phyloP scores from a whole-genome alignment of 1,140 invertebrate species.

The Elysia chlorotica region DNA sequence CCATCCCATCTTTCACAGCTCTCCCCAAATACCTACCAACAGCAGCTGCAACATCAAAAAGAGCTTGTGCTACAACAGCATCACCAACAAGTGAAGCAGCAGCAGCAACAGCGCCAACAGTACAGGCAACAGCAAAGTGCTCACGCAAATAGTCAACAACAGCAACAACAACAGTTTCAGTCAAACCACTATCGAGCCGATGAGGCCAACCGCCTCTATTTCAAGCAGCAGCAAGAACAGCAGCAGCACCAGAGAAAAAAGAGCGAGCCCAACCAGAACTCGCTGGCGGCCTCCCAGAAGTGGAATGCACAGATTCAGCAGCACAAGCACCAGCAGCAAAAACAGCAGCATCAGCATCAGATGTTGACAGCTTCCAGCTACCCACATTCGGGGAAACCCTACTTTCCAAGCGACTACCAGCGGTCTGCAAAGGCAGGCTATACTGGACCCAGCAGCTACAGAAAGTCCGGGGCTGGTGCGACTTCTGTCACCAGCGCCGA shows the following conservation, averaged over 20 bases:
- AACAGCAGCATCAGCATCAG: too few relatives aligned
- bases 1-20: not conserved
- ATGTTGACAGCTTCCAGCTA: too few relatives aligned
- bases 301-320: constrained; percentile 4
- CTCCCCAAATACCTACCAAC: not conserved
- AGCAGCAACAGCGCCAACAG: constrained; percentile 5
- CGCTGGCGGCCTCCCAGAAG: not conserved
- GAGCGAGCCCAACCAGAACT: not conserved
- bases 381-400: too few relatives aligned
- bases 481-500: not conserved
- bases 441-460: too few relatives aligned
- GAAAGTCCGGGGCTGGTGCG: too few relatives aligned
- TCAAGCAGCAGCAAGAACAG: constrained; percentile 14
- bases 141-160: not conserved
- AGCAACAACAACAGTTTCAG: not conserved
- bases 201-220: not conserved
- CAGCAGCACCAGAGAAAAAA: constrained; percentile 9
- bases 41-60: constrained; percentile 2
- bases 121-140: too few relatives aligned
- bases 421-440: too few relatives aligned
- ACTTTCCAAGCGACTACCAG: too few relatives aligned
- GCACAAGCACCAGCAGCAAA: not conserved
- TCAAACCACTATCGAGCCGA: not conserved
- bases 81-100: constrained; percentile 8
- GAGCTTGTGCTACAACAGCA: constrained; percentile 5